A percentile compares a stretch with the other conserved stretches of the same genome.
These are phyloP conservation scores for Haliclona indistincta DNA, from an alignment of 37 sponge, comb jelly and placozoan species.

Conservation along the genomic window DNA sequence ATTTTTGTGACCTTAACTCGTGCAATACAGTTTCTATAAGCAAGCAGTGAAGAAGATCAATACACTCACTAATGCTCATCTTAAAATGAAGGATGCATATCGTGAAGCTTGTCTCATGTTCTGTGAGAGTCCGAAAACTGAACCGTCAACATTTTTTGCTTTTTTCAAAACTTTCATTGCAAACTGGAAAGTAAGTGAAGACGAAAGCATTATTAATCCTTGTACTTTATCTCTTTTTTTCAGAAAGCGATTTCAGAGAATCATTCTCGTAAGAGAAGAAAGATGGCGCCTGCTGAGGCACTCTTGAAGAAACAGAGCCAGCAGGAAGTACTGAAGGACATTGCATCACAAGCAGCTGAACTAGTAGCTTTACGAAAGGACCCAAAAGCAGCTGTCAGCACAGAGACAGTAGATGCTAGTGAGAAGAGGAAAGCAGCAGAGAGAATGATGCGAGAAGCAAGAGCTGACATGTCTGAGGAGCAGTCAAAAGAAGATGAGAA, in stretches of 20 bases:
- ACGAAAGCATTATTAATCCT: not conserved
- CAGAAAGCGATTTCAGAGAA: conserved; percentile 51
- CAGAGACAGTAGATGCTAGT: no score
- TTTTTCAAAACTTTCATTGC: conserved; percentile 59
- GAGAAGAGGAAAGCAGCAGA: no score
- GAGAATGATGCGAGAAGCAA: no score
- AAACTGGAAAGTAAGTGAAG: conserved; percentile 67
- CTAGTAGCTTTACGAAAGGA: not conserved
- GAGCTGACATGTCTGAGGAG: no score
- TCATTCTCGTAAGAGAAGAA: conserved; percentile 12
- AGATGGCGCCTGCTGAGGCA: not conserved
- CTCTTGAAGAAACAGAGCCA: conserved; percentile 26
- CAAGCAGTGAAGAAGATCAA: conserved; percentile 67
- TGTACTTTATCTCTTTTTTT: not conserved
- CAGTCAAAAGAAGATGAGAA: no score
- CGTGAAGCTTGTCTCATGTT: conserved; percentile 78
- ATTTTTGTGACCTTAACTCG: conserved; percentile 24
- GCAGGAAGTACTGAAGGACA: conserved; percentile 10
- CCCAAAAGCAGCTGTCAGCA: no score
- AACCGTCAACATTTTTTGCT: conserved; percentile 77
- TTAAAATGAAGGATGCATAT: conserved; percentile 86
- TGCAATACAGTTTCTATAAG: conserved; percentile 60
- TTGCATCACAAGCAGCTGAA: conserved; percentile 48
- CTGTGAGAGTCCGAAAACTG: conserved; percentile 66
- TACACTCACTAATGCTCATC: conserved; percentile 36